These are phyloP conservation scores for Rambutsinella grinnellia DNA, from an alignment of 2,888 invertebrate genomes.

Conservation along the genomic window DNA sequence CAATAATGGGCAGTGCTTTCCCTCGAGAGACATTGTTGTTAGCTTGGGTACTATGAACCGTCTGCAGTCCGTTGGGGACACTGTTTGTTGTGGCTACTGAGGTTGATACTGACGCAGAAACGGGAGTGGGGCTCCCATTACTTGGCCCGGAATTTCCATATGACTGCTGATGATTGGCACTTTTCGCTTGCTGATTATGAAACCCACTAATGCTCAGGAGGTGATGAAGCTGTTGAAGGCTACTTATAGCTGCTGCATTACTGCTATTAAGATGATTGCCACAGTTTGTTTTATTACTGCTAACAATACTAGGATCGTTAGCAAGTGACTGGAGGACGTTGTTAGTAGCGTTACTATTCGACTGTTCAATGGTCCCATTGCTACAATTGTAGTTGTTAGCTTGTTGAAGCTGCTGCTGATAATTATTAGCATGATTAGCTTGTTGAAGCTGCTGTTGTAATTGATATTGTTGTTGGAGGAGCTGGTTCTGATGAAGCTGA, in stretches of 20 bases:
- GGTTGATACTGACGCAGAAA: conserved; percentile 40
- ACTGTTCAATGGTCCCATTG: conserved; percentile 44
- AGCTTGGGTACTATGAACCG: conserved; percentile 57
- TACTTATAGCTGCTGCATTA: conserved; percentile 44
- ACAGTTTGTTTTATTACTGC: conserved; percentile 20
- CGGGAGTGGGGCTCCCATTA: conserved; percentile 10
- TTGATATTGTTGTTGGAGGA: conserved; percentile 62
- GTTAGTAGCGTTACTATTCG: conserved; percentile 52
- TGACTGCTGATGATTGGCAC: conserved; percentile 51
- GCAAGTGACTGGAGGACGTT: conserved; percentile 55
- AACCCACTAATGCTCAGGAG: conserved; percentile 47
- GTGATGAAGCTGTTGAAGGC: conserved; percentile 54
- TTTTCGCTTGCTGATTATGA: conserved; percentile 54
- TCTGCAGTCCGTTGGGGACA: conserved; percentile 60
- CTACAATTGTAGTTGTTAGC: conserved; percentile 61
- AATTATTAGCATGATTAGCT: conserved; percentile 49
- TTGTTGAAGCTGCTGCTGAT: conserved; percentile 31
- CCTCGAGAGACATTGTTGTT: conserved; percentile 62
- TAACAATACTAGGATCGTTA: conserved; percentile 23
- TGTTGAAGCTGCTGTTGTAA: conserved; percentile 58
- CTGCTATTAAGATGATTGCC: conserved; percentile 45
- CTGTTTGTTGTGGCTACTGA: conserved; percentile 44
- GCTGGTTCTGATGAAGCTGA: conserved; percentile 67
- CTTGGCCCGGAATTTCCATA: conserved; percentile 12
- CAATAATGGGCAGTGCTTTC: conserved; percentile 56